Evolutionary conservation across 2,888 invertebrate species (phyloP).

Genomic region (Cerastis rubricosa): DNA sequence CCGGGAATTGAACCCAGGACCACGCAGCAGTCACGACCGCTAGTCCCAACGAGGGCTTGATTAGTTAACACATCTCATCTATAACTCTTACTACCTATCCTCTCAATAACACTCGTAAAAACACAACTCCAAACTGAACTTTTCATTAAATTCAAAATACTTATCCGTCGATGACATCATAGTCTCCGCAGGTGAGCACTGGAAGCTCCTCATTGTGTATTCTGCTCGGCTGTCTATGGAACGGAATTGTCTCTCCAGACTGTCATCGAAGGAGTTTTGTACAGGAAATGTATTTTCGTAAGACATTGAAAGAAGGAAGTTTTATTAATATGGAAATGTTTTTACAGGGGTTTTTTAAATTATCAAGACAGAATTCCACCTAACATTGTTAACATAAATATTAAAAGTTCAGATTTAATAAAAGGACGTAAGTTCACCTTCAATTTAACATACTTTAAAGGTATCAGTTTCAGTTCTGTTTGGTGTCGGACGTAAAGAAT

Average conservation of each 20-base stretch:
- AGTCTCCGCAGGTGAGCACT: constrained; percentile 37
- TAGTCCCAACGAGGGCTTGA: too few species aligned
- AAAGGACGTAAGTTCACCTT: too few species aligned
- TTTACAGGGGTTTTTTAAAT: background rate
- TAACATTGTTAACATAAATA: too few species aligned
- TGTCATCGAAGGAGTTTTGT: constrained; percentile 54
- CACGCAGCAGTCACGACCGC: too few species aligned
- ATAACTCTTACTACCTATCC: too few species aligned
- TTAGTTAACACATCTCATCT: too few species aligned
- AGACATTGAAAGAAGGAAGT: constrained; percentile 8
- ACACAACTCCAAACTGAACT: background rate
- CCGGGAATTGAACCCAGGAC: too few species aligned
- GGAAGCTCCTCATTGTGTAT: constrained; percentile 55
- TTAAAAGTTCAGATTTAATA: too few species aligned
- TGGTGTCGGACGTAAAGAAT: too few species aligned
- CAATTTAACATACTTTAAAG: too few species aligned
- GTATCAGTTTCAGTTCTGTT: too few species aligned
- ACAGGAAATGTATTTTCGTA: constrained; percentile 39
- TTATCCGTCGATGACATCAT: constrained; percentile 38
- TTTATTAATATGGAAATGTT: constrained; percentile 18
- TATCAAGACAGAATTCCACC: background rate
- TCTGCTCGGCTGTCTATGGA: constrained; percentile 41
- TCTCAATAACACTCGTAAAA: background rate
- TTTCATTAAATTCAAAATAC: constrained; percentile 26
- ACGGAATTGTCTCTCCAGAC: constrained; percentile 50